phyloP scores from a whole-genome alignment of 2,888 invertebrate genomes.

The Hoplodrina blanda region DNA sequence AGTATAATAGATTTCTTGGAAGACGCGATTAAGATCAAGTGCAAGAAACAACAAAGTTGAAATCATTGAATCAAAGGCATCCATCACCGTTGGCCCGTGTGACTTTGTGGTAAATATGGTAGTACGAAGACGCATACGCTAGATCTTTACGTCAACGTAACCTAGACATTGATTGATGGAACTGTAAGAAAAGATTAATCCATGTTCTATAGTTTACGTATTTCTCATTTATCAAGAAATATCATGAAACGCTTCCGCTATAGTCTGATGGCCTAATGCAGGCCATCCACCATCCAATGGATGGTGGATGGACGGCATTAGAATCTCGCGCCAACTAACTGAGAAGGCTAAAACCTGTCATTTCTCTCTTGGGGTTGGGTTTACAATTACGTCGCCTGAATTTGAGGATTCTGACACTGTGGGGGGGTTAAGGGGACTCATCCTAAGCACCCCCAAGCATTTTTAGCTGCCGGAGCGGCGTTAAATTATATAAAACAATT shows the following conservation, averaged over 20 bases:
- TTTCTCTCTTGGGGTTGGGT: no score
- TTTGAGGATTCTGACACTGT: no score
- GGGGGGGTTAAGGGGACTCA: no score
- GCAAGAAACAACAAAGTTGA: constrained; percentile 11
- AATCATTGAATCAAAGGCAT: constrained; percentile 18
- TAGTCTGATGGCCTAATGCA: no score
- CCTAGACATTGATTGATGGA: constrained; percentile 38
- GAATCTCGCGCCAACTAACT: not conserved
- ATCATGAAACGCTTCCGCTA: constrained; percentile 18
- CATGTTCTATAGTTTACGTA: constrained; percentile 2
- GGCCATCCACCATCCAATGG: no score
- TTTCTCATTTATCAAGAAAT: constrained; percentile 13
- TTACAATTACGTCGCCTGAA: no score
- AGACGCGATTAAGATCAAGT: constrained; percentile 25
- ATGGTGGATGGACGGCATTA: no score
- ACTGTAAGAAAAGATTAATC: constrained; percentile 22
- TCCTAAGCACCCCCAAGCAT: no score
- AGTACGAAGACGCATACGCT: constrained; percentile 11
- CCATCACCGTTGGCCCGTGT: constrained; percentile 7
- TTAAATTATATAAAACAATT: no score
- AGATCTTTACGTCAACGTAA: constrained; percentile 13
- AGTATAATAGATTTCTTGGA: constrained; percentile 23
- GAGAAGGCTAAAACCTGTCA: not conserved
- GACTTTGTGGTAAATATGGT: constrained; percentile 10
- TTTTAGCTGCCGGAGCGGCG: no score